Evolutionary conservation across 2,888 invertebrate genomes (phyloP), one percentile per base, ranked within the genome.

Genomic region (Antitype chi): DNA sequence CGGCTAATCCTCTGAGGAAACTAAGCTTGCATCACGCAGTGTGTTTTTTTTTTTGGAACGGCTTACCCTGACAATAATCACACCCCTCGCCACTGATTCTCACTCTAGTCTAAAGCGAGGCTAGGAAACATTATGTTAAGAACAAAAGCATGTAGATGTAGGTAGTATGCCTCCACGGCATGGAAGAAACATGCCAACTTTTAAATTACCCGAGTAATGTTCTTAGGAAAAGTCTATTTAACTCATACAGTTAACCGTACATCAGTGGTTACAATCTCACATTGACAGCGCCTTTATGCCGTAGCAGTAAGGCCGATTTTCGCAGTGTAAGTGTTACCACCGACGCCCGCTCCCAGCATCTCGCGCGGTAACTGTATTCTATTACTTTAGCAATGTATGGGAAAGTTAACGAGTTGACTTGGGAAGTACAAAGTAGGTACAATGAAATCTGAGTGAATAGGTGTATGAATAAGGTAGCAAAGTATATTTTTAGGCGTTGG

Each of bases 321-420:
- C 28, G 11, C 20, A 20, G 20, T 2, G 60, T 28, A 28, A 59
- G 8, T 49, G 5, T 28, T 47, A 23, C 25, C 66, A 20, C 13
- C 15, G 25, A 28, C 28, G 60, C 7, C 32, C 25, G 23, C 43
- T 59, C 38, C 28, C 25, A 72, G 11, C 38, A 55, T 70, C 49
- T 20, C 53, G 66, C 47, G 68, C 38, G 32, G 63, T 53, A 73
- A 68, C 72, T 76, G 71, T 38, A 38, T 5, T 60, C 32, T 70
- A 60, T 70, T 81, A 85, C 77, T 80, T 76, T 78, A 71, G 52
- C 68, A 73, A 59, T 74, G 71, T 78, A 74, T 75, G 79, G 77
- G 89, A 89, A 88, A 88, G 85, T 84, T 76, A 11, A 77, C 74
- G 82, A 84, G 82, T 81, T 76, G 7, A 52, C 75, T 83, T 83